A percentile compares a stretch with the other conserved stretches of the same genome.
These are phyloP conservation scores for Cataglyphis hispanica DNA, from an alignment of 1,140 invertebrate species.

Conservation along the genomic window DNA sequence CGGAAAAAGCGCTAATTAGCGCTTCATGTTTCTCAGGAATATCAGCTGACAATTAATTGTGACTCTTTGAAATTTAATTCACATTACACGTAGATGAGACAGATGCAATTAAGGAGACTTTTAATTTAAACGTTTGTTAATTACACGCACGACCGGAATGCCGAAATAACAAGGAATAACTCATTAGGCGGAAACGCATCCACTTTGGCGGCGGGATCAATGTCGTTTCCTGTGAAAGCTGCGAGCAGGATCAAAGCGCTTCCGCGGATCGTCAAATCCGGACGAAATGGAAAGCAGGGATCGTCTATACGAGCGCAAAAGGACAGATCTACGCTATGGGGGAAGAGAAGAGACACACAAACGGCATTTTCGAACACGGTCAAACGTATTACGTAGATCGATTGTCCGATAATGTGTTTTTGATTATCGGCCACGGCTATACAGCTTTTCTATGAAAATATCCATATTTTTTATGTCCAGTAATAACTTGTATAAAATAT, in stretches of 20 bases:
- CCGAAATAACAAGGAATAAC: conserved; percentile 5
- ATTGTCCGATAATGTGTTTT: conserved; percentile 84
- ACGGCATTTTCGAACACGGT: conserved; percentile 80
- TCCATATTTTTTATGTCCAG: no score
- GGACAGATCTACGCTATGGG: neutral
- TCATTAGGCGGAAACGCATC: neutral
- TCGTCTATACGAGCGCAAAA: conserved; percentile 27
- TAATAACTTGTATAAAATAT: neutral
- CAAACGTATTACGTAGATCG: conserved; percentile 80
- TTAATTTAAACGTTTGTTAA: neutral
- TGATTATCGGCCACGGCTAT: conserved; percentile 82
- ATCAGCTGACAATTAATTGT: neutral
- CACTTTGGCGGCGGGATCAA: conserved; percentile 20
- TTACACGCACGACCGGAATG: neutral
- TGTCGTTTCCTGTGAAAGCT: conserved; percentile 23
- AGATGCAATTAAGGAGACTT: neutral
- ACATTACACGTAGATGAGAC: neutral
- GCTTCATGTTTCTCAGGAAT: neutral
- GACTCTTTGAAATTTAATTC: conserved; percentile 4
- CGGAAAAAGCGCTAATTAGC: neutral
- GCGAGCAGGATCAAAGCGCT: conserved; percentile 47
- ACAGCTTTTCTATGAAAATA: conserved; percentile 57
- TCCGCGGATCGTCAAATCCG: conserved; percentile 45
- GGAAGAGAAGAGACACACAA: neutral
- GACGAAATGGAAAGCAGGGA: conserved; percentile 41